Conservation (phyloP, 2,888 invertebrate genomes). For the Ptychoptera albimana region DNA sequence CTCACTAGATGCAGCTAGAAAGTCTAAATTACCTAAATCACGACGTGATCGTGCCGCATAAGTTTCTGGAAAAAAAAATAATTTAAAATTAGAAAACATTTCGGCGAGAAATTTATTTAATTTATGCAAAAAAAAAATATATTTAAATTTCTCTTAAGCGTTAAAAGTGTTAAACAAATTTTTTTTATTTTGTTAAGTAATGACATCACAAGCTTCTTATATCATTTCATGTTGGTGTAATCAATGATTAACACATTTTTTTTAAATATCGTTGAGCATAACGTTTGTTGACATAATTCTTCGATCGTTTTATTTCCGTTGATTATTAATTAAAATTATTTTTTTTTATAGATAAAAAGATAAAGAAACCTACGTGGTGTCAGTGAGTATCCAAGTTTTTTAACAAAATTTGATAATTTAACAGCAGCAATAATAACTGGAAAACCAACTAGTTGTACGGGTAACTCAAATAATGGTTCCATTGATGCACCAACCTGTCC, state of each 20-base stretch:
- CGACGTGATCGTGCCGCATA: conserved; percentile 51
- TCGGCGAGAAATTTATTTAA: not conserved
- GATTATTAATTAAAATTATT: not conserved
- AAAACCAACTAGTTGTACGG: conserved; percentile 72
- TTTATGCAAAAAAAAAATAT: conserved; percentile 3
- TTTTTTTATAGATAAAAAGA: not conserved
- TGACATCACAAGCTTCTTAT: too few species aligned
- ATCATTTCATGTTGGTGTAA: too few species aligned
- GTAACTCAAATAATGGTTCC: conserved; percentile 52
- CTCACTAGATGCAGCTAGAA: conserved; percentile 24
- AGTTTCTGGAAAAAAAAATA: conserved; percentile 36
- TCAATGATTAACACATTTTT: too few species aligned
- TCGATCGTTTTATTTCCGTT: too few species aligned
- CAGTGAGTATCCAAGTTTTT: conserved; percentile 65
- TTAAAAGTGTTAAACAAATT: too few species aligned
- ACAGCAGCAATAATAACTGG: conserved; percentile 69
- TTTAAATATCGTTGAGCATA: too few species aligned
- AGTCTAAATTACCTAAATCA: conserved; percentile 20
- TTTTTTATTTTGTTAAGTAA: too few species aligned
- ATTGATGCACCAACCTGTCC: conserved; percentile 15
- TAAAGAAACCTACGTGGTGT: conserved; percentile 51
- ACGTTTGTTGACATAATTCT: too few species aligned
- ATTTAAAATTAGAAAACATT: conserved; percentile 14
- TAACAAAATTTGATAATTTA: conserved; percentile 62
- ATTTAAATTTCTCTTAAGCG: not conserved